Percentiles rank a stretch among this genome's conserved stretches.
These are phyloP conservation scores for Porites australiensis DNA, from an alignment of 64 coral and sea anemone species.

Conservation along the genomic window DNA sequence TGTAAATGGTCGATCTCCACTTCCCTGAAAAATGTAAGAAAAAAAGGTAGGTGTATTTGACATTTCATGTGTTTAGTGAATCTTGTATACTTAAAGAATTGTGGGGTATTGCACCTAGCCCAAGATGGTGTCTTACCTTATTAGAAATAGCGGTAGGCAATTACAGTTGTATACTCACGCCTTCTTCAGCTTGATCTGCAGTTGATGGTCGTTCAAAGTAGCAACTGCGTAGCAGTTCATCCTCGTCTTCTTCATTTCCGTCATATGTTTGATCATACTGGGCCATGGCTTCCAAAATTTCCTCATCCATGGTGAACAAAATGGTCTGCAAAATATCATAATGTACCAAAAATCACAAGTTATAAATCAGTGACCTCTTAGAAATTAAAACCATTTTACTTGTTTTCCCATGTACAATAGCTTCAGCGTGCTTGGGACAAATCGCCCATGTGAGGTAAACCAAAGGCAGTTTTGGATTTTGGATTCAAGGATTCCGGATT, in stretches of 20 bases:
- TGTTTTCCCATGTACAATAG: too few relatives aligned
- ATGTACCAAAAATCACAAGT: neutral
- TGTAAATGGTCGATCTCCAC: conserved; percentile 86
- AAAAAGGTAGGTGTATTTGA: neutral
- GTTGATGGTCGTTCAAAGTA: conserved; percentile 90
- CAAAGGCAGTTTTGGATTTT: too few relatives aligned
- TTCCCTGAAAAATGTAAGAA: conserved; percentile 46
- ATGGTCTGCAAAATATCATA: conserved; percentile 73
- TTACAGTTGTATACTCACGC: neutral
- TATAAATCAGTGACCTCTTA: neutral
- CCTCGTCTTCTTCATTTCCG: conserved; percentile 88
- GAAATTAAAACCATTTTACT: too few relatives aligned
- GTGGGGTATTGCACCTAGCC: too few relatives aligned
- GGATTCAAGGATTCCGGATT: too few relatives aligned
- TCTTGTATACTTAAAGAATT: too few relatives aligned
- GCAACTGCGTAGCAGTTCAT: conserved; percentile 76
- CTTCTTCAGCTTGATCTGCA: conserved; percentile 76
- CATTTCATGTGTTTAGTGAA: neutral
- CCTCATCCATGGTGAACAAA: conserved; percentile 96
- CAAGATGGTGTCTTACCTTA: too few relatives aligned
- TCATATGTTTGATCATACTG: conserved; percentile 97
- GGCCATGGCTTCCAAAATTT: conserved; percentile 94
- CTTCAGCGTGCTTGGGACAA: too few relatives aligned
- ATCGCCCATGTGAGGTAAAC: too few relatives aligned
- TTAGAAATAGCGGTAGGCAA: too few relatives aligned